These are phyloP conservation scores for Amphiprion percula DNA, from an alignment of 2,113 vertebrate genomes.

Conservation along the genomic window DNA sequence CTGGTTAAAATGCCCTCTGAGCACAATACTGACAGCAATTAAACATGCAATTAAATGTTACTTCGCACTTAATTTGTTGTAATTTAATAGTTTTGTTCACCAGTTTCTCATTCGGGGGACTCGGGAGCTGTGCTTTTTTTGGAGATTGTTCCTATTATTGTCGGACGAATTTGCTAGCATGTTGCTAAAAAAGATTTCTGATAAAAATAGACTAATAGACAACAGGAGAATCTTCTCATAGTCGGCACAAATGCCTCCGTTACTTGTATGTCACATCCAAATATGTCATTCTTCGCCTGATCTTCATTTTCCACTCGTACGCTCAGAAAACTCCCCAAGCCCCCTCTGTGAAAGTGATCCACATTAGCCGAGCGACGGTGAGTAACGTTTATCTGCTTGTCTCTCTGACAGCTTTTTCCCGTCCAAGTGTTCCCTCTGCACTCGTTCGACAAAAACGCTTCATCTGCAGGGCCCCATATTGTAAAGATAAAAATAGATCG, in stretches of 20 bases:
- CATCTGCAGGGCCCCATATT: constrained; percentile 11
- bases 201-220: neutral
- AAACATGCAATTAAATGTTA: constrained; percentile 22
- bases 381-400: constrained; percentile 26
- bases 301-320: neutral
- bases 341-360: constrained; percentile 8
- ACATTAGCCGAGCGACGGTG: constrained; percentile 1
- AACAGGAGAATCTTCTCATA: neutral
- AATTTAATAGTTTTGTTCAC: constrained; percentile 23
- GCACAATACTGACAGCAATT: constrained; percentile 9
- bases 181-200: neutral
- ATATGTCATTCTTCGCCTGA: neutral
- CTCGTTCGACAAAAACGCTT: constrained; percentile 46
- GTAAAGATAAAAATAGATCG: constrained; percentile 42
- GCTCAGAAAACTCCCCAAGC: constrained; percentile 11
- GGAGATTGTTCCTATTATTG: too few relatives aligned
- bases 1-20: constrained; percentile 10
- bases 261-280: neutral
- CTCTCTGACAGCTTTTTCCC: constrained; percentile 40
- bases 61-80: constrained; percentile 13
- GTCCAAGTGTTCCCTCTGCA: constrained; percentile 44
- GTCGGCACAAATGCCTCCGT: neutral
- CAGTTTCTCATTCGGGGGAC: neutral
- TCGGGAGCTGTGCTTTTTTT: neutral
- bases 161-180: too few relatives aligned